Evolutionary conservation across 1,140 invertebrate species (phyloP).

Genomic region (Pectinophora gossypiella): DNA sequence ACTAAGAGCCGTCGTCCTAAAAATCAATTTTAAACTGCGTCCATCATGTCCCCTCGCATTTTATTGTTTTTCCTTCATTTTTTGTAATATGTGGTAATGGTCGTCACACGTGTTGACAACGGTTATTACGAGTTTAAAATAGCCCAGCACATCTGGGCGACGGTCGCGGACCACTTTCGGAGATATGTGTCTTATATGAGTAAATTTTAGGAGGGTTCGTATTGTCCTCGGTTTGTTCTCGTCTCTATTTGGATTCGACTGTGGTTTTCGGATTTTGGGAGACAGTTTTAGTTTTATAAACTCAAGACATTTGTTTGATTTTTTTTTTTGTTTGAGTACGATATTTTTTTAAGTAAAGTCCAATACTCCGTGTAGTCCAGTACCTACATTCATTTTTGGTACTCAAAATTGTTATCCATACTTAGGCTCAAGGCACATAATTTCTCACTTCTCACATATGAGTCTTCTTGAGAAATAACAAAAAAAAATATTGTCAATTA

Average conservation of each 20-base stretch:
- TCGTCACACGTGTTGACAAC: slow-evolving; percentile 66
- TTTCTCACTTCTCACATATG: too few relatives aligned
- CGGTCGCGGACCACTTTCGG: slow-evolving; percentile 41
- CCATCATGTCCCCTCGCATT: slow-evolving; percentile 41
- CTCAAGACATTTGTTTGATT: too few relatives aligned
- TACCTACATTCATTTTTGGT: too few relatives aligned
- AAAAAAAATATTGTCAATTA: too few relatives aligned
- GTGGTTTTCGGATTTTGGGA: too few relatives aligned
- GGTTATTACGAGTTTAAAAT: slow-evolving; percentile 75
- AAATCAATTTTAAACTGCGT: slow-evolving; percentile 57
- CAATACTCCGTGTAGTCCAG: too few relatives aligned
- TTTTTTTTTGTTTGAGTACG: too few relatives aligned
- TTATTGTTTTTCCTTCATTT: slow-evolving; percentile 69
- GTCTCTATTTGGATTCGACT: slow-evolving; percentile 11
- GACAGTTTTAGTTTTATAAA: too few relatives aligned
- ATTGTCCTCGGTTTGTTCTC: slow-evolving; percentile 7
- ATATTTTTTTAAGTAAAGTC: too few relatives aligned
- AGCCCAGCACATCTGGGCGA: slow-evolving; percentile 46
- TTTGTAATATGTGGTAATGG: slow-evolving; percentile 75
- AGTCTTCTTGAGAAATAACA: too few relatives aligned
- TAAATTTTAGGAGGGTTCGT: slow-evolving; percentile 28
- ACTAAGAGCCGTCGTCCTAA: not conserved
- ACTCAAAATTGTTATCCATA: too few relatives aligned
- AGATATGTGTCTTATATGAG: slow-evolving; percentile 27
- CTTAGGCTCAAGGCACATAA: too few relatives aligned